Conservation (phyloP, 2,113 vertebrate genomes). For the Psophia crepitans region DNA sequence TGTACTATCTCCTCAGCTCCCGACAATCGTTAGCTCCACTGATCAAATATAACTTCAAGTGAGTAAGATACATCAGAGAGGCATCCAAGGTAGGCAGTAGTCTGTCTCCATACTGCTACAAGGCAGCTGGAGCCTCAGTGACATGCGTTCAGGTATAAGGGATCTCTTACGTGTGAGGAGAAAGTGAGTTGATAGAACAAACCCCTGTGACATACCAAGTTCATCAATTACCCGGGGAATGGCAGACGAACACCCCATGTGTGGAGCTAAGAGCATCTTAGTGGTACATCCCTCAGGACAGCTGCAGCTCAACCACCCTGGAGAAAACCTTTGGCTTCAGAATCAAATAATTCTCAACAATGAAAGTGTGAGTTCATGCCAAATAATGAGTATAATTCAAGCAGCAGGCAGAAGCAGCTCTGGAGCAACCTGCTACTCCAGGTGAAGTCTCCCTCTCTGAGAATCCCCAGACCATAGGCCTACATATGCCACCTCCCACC, state of each 20-base stretch:
- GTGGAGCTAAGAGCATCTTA: neutral
- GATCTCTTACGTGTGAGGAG: neutral
- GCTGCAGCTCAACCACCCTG: neutral
- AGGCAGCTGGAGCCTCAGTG: neutral
- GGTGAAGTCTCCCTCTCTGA: neutral
- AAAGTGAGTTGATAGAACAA: neutral
- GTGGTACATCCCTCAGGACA: neutral
- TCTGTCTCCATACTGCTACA: neutral
- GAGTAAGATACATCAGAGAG: neutral
- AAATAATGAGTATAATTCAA: neutral
- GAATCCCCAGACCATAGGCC: neutral
- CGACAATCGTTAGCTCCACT: neutral
- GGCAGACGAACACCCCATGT: neutral
- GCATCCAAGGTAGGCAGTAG: neutral
- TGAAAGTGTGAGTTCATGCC: neutral
- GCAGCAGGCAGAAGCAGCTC: neutral
- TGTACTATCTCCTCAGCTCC: neutral
- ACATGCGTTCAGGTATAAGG: neutral
- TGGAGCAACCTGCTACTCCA: neutral
- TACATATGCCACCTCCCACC: neutral
- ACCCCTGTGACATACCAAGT: neutral
- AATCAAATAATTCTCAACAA: neutral
- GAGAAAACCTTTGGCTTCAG: neutral
- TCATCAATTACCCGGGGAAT: neutral
- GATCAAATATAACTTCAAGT: neutral